Evolutionary conservation across 2,797 vertebrate species (phyloP).

Genomic region (Cuculus canorus): DNA sequence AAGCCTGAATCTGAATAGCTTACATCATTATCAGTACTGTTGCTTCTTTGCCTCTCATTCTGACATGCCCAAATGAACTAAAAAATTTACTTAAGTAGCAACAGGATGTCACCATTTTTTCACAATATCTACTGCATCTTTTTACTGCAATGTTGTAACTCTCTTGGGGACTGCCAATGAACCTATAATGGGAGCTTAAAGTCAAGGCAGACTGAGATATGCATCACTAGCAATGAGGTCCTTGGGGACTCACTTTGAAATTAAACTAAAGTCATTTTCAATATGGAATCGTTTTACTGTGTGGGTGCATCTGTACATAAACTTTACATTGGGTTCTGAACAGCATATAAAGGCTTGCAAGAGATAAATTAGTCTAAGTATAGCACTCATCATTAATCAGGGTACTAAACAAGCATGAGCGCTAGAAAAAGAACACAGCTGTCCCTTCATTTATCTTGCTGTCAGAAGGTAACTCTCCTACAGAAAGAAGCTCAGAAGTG

Average conservation of each 20-base stretch:
- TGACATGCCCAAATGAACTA: neutral
- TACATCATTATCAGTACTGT: neutral
- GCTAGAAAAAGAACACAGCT: conserved; percentile 63
- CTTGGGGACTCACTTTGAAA: conserved; percentile 3
- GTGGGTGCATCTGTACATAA: conserved; percentile 35
- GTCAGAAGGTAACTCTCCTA: conserved; percentile 56
- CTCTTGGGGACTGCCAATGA: neutral
- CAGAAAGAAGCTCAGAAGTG: conserved; percentile 36
- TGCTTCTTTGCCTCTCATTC: neutral
- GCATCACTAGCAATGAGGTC: neutral
- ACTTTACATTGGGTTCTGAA: conserved; percentile 34
- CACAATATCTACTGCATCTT: neutral
- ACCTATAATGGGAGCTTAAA: neutral
- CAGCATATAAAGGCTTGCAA: conserved; percentile 32
- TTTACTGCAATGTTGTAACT: neutral
- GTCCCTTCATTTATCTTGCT: conserved; percentile 62
- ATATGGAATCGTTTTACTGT: conserved; percentile 47
- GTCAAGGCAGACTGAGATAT: neutral
- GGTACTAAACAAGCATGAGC: conserved; percentile 35
- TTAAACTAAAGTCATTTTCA: conserved; percentile 40
- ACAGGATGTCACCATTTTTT: neutral
- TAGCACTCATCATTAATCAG: conserved; percentile 67
- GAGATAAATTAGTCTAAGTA: conserved; percentile 60
- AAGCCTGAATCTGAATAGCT: neutral
- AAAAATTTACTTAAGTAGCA: neutral